Percentiles rank a stretch among this genome's conserved stretches.
Evolutionary conservation across 2,113 vertebrate species (phyloP).

Genomic region (Alectura lathami): DNA sequence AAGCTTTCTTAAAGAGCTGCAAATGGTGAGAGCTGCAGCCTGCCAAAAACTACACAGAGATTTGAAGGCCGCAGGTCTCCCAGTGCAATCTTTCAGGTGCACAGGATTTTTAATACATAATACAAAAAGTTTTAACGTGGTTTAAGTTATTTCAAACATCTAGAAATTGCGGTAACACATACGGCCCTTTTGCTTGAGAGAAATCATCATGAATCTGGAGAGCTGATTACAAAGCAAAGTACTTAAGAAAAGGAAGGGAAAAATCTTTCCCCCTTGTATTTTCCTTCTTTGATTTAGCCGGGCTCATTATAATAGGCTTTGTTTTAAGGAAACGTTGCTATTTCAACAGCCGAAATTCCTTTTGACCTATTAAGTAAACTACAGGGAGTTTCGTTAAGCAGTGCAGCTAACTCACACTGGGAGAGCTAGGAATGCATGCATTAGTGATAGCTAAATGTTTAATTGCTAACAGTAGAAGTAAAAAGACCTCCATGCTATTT

Average conservation of each 20-base stretch:
- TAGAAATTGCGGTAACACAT: background rate
- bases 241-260: background rate
- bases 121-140: background rate
- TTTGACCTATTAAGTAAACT: conserved; percentile 60
- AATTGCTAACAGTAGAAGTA: background rate
- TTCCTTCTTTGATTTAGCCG: conserved; percentile 21
- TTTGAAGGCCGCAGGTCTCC: background rate
- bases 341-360: conserved; percentile 45
- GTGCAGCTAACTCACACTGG: background rate
- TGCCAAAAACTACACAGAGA: background rate
- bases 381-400: conserved; percentile 27
- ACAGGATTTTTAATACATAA: background rate
- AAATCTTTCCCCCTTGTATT: background rate
- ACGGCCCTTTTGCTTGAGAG: background rate
- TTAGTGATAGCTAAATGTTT: conserved; percentile 50
- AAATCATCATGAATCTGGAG: background rate
- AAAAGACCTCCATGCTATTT: background rate
- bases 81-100: background rate
- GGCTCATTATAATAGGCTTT: conserved; percentile 29
- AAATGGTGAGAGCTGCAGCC: background rate
- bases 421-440: conserved; percentile 20
- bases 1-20: background rate
- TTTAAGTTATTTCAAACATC: background rate
- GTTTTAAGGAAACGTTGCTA: background rate
- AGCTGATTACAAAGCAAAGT: background rate